A percentile compares a stretch with the other conserved stretches of the same genome.
phyloP scores from a whole-genome alignment of 30 jellyfish, hydroid and myxozoan species.

The Clytia hemisphaerica region DNA sequence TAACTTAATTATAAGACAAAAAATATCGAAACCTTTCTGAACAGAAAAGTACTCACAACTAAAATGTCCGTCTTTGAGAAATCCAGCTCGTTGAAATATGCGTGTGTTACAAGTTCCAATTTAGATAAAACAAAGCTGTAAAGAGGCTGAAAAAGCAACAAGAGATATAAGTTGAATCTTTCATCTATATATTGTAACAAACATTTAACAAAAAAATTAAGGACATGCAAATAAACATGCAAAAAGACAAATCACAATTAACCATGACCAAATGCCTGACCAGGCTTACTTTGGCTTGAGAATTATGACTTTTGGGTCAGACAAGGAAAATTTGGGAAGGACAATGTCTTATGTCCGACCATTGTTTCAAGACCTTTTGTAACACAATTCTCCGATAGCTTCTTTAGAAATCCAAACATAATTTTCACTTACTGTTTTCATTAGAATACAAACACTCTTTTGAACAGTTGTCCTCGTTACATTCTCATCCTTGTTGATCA shows the following conservation, averaged over 20 bases:
- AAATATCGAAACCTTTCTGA: no score
- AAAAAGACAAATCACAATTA: not conserved
- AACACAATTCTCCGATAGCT: no score
- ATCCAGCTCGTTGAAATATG: slow-evolving; percentile 86
- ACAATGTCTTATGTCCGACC: no score
- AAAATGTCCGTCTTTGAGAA: slow-evolving; percentile 69
- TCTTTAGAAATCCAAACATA: no score
- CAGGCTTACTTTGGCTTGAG: no score
- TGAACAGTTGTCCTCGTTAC: slow-evolving; percentile 89
- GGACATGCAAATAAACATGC: not conserved
- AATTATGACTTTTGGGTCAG: no score
- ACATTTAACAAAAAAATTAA: not conserved
- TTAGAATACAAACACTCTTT: slow-evolving; percentile 76
- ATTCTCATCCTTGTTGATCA: slow-evolving; percentile 57
- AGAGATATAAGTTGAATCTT: not conserved
- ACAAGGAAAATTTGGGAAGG: no score
- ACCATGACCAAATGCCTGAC: not conserved
- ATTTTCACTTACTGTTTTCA: slow-evolving; percentile 54
- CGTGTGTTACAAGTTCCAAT: slow-evolving; percentile 78
- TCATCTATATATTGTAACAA: not conserved
- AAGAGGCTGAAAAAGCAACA: slow-evolving; percentile 63
- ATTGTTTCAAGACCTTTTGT: no score
- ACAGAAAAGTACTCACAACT: slow-evolving; percentile 36
- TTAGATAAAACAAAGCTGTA: slow-evolving; percentile 70
- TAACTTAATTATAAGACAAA: no score